phyloP scores from a whole-genome alignment of 2,113 vertebrate species.

The Eclectus roratus region DNA sequence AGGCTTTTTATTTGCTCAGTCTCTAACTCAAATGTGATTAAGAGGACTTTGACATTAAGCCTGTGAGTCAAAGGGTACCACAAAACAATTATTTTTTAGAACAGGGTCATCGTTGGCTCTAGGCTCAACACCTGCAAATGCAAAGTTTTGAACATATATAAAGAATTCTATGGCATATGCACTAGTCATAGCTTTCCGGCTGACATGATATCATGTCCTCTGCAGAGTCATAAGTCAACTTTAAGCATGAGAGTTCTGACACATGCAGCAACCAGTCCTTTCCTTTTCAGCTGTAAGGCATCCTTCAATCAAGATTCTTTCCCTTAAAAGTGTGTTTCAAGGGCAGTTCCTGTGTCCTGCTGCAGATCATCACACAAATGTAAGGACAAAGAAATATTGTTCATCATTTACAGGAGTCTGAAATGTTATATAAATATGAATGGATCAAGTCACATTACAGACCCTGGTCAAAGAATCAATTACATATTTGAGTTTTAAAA shows the following conservation, averaged over 20 bases:
- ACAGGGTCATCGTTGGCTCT: not conserved
- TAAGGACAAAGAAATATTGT: not conserved
- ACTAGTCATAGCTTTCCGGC: not conserved
- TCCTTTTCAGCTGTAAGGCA: not conserved
- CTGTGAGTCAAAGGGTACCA: not conserved
- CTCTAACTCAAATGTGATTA: not conserved
- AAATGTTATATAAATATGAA: not conserved
- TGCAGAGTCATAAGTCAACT: fast-evolving
- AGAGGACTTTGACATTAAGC: not conserved
- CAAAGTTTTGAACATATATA: not conserved
- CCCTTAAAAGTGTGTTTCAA: not conserved
- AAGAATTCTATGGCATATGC: not conserved
- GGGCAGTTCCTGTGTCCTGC: not conserved
- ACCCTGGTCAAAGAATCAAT: not conserved
- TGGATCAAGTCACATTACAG: not conserved
- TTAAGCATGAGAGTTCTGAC: not conserved
- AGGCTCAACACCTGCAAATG: not conserved
- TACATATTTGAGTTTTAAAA: not conserved
- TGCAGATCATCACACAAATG: not conserved
- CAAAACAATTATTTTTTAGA: not conserved
- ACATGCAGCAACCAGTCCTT: not conserved
- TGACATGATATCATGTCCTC: not conserved
- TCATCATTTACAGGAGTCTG: not conserved
- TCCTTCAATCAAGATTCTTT: not conserved
- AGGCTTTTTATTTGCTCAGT: not conserved